These are phyloP conservation scores for Callochromis pleurospilus DNA, from an alignment of 2,113 vertebrate genomes.

Conservation along the genomic window DNA sequence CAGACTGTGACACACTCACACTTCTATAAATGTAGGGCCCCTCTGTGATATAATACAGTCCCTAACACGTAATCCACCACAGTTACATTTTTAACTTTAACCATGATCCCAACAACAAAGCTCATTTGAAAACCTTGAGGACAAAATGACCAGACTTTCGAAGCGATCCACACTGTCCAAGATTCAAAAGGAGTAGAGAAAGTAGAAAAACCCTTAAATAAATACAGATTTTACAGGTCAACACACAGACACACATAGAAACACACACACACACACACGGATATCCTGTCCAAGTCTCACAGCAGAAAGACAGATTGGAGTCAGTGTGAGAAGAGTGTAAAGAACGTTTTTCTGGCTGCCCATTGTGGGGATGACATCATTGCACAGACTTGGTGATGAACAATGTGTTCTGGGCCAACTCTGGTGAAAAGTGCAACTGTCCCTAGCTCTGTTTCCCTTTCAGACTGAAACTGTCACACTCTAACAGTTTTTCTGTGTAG, in stretches of 20 bases:
- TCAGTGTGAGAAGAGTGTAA: neutral
- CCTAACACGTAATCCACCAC: neutral
- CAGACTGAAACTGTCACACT: neutral
- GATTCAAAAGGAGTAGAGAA: neutral
- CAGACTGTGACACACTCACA: neutral
- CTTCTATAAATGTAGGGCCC: neutral
- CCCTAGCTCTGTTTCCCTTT: neutral
- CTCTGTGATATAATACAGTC: neutral
- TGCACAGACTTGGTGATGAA: neutral
- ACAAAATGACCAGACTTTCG: neutral
- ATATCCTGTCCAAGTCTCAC: neutral
- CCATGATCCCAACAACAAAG: neutral
- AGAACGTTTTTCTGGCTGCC: neutral
- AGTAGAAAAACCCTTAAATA: neutral
- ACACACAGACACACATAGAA: neutral
- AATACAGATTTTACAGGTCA: neutral
- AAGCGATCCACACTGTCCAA: neutral
- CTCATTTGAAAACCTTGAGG: neutral
- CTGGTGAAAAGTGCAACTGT: slow-evolving; percentile 9
- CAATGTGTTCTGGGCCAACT: neutral
- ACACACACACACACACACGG: neutral
- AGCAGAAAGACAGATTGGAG: slow-evolving; percentile 33
- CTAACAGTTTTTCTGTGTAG: neutral
- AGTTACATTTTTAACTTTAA: neutral
- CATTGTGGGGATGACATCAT: slow-evolving; percentile 5